Percentiles rank a stretch among this genome's conserved stretches.
These are phyloP conservation scores for Piezodorus guildinii DNA, from an alignment of 1,140 invertebrate species.

Conservation along the genomic window DNA sequence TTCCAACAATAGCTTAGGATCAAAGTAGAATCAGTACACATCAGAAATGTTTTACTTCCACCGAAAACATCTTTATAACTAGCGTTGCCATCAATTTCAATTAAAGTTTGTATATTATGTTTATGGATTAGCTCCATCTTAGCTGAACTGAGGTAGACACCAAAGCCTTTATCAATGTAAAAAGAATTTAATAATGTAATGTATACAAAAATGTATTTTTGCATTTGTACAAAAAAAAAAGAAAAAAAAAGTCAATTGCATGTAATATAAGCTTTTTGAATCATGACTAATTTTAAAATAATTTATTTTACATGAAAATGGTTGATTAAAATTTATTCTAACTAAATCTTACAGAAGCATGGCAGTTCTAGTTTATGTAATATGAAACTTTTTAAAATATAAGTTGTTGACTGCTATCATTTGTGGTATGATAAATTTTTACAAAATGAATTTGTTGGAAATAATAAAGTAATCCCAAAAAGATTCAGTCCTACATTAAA, in stretches of 20 bases:
- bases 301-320: neutral
- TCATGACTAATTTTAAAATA: constrained; percentile 5
- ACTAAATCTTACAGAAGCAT: neutral
- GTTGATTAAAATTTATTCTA: constrained; percentile 13
- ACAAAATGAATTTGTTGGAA: neutral
- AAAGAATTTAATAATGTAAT: constrained; percentile 13
- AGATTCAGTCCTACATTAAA: neutral
- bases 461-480: neutral
- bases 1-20: no score
- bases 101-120: neutral
- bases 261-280: constrained; percentile 22
- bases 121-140: constrained; percentile 2
- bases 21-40: no score
- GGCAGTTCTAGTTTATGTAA: neutral
- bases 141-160: constrained; percentile 4
- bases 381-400: neutral
- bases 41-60: no score
- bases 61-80: no score
- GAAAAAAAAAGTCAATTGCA: constrained; percentile 22
- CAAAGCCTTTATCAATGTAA: constrained; percentile 13
- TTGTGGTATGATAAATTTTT: neutral
- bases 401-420: neutral
- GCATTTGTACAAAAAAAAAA: constrained; percentile 18
- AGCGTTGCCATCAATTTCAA: neutral
- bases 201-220: constrained; percentile 21